Conservation (phyloP, 2,888 invertebrate genomes). For the Cryptocheilus praepositus region DNA sequence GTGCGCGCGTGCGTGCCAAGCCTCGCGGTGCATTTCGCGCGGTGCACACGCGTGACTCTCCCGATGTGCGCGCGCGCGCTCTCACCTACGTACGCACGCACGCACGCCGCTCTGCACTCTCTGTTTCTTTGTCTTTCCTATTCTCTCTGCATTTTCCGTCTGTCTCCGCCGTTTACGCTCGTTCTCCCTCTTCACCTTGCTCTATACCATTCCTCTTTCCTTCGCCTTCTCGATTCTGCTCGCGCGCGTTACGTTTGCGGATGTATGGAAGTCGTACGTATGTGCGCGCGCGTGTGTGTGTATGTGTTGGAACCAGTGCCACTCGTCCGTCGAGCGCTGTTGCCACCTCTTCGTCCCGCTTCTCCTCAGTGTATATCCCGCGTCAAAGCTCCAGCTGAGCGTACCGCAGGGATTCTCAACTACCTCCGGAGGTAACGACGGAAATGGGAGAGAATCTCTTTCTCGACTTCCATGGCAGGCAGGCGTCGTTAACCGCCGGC, state of each 20-base stretch:
- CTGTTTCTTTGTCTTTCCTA: slow-evolving; percentile 23
- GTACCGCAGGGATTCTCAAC: slow-evolving; percentile 60
- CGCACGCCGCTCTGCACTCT: slow-evolving; percentile 22
- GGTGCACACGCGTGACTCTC: slow-evolving; percentile 32
- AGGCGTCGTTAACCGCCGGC: too few relatives aligned
- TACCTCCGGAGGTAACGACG: neutral
- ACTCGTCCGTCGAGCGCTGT: slow-evolving; percentile 65
- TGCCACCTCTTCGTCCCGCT: slow-evolving; percentile 64
- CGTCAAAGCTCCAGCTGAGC: slow-evolving; percentile 63
- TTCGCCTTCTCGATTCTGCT: slow-evolving; percentile 25
- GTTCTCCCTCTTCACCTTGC: slow-evolving; percentile 30
- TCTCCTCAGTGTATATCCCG: slow-evolving; percentile 46
- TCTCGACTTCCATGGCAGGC: neutral
- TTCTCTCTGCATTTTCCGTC: slow-evolving; percentile 1
- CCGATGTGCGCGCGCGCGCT: slow-evolving; percentile 19
- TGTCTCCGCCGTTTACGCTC: slow-evolving; percentile 29
- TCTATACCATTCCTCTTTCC: slow-evolving; percentile 25
- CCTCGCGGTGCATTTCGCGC: slow-evolving; percentile 42
- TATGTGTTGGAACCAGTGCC: slow-evolving; percentile 50
- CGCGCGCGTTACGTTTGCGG: slow-evolving; percentile 2
- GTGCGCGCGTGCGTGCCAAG: slow-evolving; percentile 23
- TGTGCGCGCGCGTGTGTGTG: slow-evolving; percentile 13
- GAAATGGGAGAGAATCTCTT: neutral
- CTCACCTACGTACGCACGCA: neutral
- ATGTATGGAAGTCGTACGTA: too few relatives aligned